These are phyloP conservation scores for Otis tarda DNA, from an alignment of 2,113 vertebrate species.

Conservation along the genomic window DNA sequence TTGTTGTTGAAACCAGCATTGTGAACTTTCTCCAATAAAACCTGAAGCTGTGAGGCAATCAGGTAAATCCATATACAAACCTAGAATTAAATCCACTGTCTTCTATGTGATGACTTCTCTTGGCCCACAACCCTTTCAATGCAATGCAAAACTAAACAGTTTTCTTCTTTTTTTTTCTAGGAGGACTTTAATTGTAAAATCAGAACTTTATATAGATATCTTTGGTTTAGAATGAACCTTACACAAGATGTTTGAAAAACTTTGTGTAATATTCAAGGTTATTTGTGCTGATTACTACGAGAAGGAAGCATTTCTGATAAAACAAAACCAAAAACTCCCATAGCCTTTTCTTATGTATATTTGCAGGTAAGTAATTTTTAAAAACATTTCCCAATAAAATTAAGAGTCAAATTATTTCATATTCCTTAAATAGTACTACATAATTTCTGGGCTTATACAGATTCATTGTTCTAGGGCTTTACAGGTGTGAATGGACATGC, in stretches of 20 bases:
- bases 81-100: neutral
- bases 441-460: neutral
- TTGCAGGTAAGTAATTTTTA: neutral
- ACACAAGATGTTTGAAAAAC: neutral
- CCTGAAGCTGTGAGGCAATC: neutral
- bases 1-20: neutral
- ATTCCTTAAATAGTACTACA: neutral
- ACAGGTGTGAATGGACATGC: neutral
- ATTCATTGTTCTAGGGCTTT: neutral
- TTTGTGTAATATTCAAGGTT: neutral
- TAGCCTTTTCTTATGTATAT: neutral
- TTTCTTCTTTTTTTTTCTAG: neutral
- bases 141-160: neutral
- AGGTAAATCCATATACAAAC: neutral
- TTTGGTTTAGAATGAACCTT: neutral
- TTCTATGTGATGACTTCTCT: neutral
- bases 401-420: neutral
- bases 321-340: neutral
- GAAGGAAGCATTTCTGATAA: neutral
- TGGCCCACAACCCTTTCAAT: neutral
- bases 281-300: neutral
- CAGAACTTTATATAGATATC: neutral
- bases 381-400: neutral
- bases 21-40: neutral
- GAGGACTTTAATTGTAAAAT: neutral